Evolutionary conservation across 2,113 vertebrate genomes (phyloP).

Genomic region (Elephantulus edwardii): DNA sequence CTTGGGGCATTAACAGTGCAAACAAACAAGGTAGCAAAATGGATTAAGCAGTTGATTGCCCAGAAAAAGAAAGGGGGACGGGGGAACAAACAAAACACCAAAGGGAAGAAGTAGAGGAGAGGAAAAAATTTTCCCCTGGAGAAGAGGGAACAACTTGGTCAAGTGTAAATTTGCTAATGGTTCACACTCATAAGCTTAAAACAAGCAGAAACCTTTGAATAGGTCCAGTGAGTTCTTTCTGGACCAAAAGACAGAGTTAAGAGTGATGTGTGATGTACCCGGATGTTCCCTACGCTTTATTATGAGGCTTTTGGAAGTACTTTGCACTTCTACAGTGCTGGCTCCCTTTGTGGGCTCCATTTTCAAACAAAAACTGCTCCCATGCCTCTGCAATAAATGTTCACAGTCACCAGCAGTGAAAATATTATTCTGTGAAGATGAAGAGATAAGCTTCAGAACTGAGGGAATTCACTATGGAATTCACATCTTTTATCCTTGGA

Average conservation of each 20-base stretch:
- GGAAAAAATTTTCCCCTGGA: background rate
- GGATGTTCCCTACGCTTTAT: background rate
- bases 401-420: background rate
- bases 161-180: slow-evolving; percentile 46
- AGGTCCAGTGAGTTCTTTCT: background rate
- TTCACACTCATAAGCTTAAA: slow-evolving; percentile 21
- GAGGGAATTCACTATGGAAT: background rate
- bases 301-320: background rate
- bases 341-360: background rate
- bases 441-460: slow-evolving; percentile 9
- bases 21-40: background rate
- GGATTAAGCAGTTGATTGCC: background rate
- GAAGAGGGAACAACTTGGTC: slow-evolving; percentile 3
- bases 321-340: background rate
- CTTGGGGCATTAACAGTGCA: background rate
- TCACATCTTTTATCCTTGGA: slow-evolving; percentile 22
- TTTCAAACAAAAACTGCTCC: background rate
- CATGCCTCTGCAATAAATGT: background rate
- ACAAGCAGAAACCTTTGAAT: background rate
- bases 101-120: background rate
- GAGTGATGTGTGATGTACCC: background rate
- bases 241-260: background rate
- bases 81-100: background rate
- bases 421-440: background rate
- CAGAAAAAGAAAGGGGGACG: too few species aligned